Conservation (phyloP, 1,140 invertebrate species). For the Mycetomoellerius zeteki region DNA sequence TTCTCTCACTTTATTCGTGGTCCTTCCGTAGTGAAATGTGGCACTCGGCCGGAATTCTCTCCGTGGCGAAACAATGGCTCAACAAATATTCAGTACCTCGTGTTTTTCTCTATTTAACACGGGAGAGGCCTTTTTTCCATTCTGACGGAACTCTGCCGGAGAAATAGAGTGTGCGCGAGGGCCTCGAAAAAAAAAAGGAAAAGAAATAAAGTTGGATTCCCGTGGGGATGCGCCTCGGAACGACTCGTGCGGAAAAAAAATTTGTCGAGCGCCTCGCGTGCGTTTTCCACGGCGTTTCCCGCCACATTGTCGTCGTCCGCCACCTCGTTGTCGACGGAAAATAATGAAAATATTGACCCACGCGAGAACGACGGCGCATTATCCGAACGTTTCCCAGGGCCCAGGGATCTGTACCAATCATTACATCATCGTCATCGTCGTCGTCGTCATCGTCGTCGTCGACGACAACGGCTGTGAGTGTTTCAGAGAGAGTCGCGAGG, state of each 20-base stretch:
- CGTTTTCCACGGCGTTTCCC: slow-evolving; percentile 41
- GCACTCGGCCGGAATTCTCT: slow-evolving; percentile 47
- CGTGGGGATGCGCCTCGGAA: slow-evolving; percentile 35
- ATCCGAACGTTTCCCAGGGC: slow-evolving; percentile 51
- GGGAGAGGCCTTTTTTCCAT: slow-evolving; percentile 24
- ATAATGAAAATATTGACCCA: slow-evolving; percentile 73
- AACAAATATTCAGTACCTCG: slow-evolving; percentile 54
- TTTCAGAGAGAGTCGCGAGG: slow-evolving; percentile 46
- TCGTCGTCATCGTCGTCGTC: slow-evolving; percentile 11
- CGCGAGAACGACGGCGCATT: slow-evolving; percentile 56
- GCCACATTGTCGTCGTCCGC: slow-evolving; percentile 5
- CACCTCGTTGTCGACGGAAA: slow-evolving; percentile 50
- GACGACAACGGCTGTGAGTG: slow-evolving; percentile 46
- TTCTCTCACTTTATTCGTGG: slow-evolving; percentile 10
- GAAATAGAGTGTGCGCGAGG: slow-evolving; percentile 34
- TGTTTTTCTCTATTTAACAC: slow-evolving; percentile 58
- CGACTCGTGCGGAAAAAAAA: slow-evolving; percentile 41
- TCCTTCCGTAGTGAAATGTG: slow-evolving; percentile 35
- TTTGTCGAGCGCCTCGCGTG: slow-evolving; percentile 25
- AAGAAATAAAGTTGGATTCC: slow-evolving; percentile 15
- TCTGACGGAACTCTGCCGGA: slow-evolving; percentile 49
- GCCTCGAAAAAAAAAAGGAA: slow-evolving; percentile 3
- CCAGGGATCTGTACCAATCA: slow-evolving; percentile 33
- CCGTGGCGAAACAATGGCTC: slow-evolving; percentile 54
- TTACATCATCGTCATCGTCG: slow-evolving; percentile 28